Conservation (phyloP, 2,113 vertebrate genomes). For the Deroptyus accipitrinus region DNA sequence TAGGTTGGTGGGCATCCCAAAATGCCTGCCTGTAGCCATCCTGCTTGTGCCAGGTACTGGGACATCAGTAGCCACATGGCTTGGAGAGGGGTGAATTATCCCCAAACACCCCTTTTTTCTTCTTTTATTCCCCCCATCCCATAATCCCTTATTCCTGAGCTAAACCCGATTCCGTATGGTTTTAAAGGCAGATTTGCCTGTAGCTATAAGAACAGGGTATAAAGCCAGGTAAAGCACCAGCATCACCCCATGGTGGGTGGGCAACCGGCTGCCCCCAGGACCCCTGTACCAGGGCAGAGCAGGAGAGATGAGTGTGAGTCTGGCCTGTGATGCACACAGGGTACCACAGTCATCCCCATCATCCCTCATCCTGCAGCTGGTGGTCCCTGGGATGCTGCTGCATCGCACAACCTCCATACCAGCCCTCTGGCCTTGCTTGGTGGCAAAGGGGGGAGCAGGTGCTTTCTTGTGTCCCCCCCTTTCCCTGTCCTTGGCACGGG, state of each 20-base stretch:
- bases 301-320: not conserved
- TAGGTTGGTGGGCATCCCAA: not conserved
- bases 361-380: not conserved
- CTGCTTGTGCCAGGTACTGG: rapidly evolving
- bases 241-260: not conserved
- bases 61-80: not conserved
- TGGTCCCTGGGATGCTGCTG: rapidly evolving
- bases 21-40: not conserved
- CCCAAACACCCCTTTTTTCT: not conserved
- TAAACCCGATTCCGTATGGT: not conserved
- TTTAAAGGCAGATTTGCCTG: not conserved
- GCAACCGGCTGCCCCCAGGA: not conserved
- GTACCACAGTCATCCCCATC: not conserved
- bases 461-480: not conserved
- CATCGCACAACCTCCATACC: not conserved
- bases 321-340: not conserved
- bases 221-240: not conserved
- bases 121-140: rapidly evolving
- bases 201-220: not conserved
- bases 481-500: not conserved
- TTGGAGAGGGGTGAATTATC: not conserved
- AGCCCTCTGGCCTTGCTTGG: not conserved
- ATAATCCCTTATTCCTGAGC: not conserved
- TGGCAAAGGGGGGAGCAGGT: slow-evolving; percentile 1
- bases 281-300: not conserved